phyloP scores from a whole-genome alignment of 2,797 vertebrate species.

The Malurus leucopterus region DNA sequence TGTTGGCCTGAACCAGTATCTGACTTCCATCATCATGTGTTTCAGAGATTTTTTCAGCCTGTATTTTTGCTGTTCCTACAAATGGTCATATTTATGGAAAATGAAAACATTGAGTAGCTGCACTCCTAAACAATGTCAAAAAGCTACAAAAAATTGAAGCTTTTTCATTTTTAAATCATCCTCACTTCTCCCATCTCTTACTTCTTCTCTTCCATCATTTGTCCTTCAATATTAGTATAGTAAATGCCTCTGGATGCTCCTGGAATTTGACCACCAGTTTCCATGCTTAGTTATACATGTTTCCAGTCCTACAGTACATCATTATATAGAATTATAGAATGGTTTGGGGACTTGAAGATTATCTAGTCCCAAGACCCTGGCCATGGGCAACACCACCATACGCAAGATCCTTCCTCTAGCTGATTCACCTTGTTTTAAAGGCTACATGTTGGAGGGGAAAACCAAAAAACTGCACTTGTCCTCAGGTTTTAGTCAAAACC shows the following conservation, averaged over 20 bases:
- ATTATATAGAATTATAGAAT: not conserved
- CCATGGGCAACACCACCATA: not conserved
- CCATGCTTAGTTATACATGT: not conserved
- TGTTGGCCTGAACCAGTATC: not conserved
- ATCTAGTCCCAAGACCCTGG: too few species aligned
- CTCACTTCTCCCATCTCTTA: not conserved
- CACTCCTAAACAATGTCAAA: not conserved
- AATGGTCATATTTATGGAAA: not conserved
- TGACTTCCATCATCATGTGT: constrained; percentile 65
- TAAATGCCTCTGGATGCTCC: not conserved
- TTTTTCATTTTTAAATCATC: not conserved
- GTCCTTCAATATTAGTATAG: not conserved
- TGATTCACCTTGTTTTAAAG: not conserved
- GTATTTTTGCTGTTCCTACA: constrained; percentile 73
- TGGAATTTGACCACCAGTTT: not conserved
- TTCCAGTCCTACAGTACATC: not conserved
- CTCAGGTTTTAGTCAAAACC: not conserved
- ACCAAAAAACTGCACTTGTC: not conserved
- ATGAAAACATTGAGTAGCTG: not conserved
- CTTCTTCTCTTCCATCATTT: not conserved
- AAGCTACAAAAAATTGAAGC: not conserved
- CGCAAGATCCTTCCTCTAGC: not conserved
- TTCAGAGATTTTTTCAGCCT: constrained; percentile 70
- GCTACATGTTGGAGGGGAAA: not conserved
- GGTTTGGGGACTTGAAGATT: too few species aligned